Evolutionary conservation across 2,888 invertebrate genomes (phyloP).

Genomic region (Melinaea menophilus): DNA sequence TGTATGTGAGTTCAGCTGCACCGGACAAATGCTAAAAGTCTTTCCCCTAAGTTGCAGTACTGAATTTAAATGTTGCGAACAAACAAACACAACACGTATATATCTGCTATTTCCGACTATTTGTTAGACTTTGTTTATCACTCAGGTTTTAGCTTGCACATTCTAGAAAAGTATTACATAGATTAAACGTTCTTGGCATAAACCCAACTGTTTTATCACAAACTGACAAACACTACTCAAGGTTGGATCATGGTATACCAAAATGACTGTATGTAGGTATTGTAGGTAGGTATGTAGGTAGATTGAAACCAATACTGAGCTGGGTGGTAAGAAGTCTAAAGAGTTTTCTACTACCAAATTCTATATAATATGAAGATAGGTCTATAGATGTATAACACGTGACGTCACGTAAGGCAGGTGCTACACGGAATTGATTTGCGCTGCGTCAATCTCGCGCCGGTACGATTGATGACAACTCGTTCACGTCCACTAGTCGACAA

Average conservation of each 20-base stretch:
- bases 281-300: too few relatives aligned
- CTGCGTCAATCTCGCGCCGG: conserved; percentile 42
- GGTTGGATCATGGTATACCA: too few relatives aligned
- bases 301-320: too few relatives aligned
- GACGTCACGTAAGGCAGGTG: conserved; percentile 35
- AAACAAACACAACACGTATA: conserved; percentile 42
- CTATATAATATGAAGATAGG: too few relatives aligned
- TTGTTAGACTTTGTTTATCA: conserved; percentile 40
- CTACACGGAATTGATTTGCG: conserved; percentile 49
- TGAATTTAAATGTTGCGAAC: conserved; percentile 46
- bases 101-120: conserved; percentile 37
- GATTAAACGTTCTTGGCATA: too few relatives aligned
- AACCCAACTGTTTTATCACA: not conserved
- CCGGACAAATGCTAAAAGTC: conserved; percentile 71
- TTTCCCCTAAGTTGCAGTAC: conserved; percentile 53
- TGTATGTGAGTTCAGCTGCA: conserved; percentile 63
- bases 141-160: conserved; percentile 34
- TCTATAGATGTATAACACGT: conserved; percentile 18
- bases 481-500: conserved; percentile 27
- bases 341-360: too few relatives aligned
- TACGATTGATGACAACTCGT: conserved; percentile 40
- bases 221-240: not conserved
- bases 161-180: not conserved
- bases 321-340: too few relatives aligned
- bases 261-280: too few relatives aligned